These are phyloP conservation scores for Hormiphora californensis DNA, from an alignment of 37 sponge, comb jelly and placozoan species.

Conservation along the genomic window DNA sequence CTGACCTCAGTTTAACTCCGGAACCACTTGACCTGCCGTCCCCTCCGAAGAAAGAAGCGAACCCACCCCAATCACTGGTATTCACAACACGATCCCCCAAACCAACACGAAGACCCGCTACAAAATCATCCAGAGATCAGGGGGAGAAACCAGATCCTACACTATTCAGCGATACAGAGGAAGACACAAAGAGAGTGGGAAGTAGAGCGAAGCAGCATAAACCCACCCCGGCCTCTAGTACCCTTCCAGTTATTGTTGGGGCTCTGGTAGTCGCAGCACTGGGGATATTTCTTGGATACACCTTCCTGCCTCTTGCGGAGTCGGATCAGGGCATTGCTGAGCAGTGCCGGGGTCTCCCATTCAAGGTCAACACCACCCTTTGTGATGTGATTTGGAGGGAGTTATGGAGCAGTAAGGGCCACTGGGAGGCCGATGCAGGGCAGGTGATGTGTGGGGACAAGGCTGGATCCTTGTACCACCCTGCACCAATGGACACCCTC, in stretches of 20 bases:
- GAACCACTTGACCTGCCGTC: not conserved
- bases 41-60: not conserved
- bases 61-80: no score
- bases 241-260: not conserved
- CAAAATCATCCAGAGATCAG: not conserved
- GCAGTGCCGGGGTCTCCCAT: not conserved
- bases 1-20: not conserved
- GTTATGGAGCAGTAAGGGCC: not conserved
- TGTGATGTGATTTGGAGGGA: slow-evolving; percentile 1
- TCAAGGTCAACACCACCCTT: not conserved
- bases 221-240: not conserved
- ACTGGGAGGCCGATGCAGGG: not conserved
- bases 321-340: not conserved
- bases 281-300: not conserved
- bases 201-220: no score
- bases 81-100: not conserved
- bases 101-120: not conserved
- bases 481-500: not conserved
- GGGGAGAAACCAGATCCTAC: not conserved
- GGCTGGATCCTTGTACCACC: not conserved
- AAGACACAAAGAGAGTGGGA: not conserved
- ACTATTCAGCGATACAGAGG: slow-evolving; percentile 36
- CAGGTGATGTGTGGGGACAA: slow-evolving; percentile 34
- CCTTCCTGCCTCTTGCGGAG: no score
- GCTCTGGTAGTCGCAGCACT: not conserved